These are phyloP conservation scores for Morpho helenor DNA, from an alignment of 2,888 invertebrate genomes.

Conservation along the genomic window DNA sequence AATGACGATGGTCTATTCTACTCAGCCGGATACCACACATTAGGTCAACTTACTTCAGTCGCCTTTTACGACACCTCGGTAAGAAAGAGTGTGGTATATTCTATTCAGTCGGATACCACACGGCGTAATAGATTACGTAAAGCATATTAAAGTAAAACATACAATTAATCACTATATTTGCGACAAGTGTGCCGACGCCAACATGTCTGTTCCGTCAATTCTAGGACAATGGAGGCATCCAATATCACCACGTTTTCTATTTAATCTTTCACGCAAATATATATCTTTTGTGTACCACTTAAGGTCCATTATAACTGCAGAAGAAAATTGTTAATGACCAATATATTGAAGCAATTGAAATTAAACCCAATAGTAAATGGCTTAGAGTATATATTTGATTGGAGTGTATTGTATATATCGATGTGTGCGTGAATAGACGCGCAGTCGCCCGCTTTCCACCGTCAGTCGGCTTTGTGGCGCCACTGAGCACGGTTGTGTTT, in stretches of 20 bases:
- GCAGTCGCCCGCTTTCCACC: slow-evolving; percentile 53
- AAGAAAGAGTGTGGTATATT: too few species aligned
- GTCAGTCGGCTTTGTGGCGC: slow-evolving; percentile 64
- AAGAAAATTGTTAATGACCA: slow-evolving; percentile 24
- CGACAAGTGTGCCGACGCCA: slow-evolving; percentile 55
- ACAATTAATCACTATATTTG: slow-evolving; percentile 20
- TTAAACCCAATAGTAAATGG: slow-evolving; percentile 31
- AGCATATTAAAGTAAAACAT: slow-evolving; percentile 2
- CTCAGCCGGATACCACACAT: too few species aligned
- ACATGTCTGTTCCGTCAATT: slow-evolving; percentile 58
- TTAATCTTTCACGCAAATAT: slow-evolving; percentile 21
- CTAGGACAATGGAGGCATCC: slow-evolving; percentile 47
- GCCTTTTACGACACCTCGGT: too few species aligned
- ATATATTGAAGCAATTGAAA: slow-evolving; percentile 29
- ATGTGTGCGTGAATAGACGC: slow-evolving; percentile 44
- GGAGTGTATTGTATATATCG: too few species aligned
- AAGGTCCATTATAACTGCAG: slow-evolving; percentile 23
- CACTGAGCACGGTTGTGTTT: slow-evolving; percentile 54
- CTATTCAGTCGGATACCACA: too few species aligned
- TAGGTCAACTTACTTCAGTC: too few species aligned
- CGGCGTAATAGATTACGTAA: too few species aligned
- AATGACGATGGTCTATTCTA: too few species aligned
- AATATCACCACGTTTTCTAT: slow-evolving; percentile 22
- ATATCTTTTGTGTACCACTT: slow-evolving; percentile 23
- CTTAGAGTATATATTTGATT: slow-evolving; percentile 33